phyloP scores from a whole-genome alignment of 1,140 invertebrate species.

The Drosophila tani region DNA sequence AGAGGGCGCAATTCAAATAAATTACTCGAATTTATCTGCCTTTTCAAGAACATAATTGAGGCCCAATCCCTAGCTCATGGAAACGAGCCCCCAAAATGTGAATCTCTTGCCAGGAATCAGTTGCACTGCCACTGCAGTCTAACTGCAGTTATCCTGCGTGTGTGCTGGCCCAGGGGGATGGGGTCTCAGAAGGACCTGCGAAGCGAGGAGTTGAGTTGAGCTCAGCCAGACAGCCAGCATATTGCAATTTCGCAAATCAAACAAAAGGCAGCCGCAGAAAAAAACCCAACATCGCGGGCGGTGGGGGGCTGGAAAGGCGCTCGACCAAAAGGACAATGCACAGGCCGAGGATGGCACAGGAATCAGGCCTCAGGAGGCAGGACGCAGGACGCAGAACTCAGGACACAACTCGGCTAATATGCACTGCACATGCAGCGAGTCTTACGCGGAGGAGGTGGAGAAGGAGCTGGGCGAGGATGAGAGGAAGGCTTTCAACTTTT shows the following conservation, averaged over 20 bases:
- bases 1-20: neutral
- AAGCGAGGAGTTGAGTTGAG: slow-evolving; percentile 31
- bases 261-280: slow-evolving; percentile 69
- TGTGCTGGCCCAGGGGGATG: neutral
- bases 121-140: slow-evolving; percentile 61
- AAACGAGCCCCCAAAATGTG: neutral
- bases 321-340: slow-evolving; percentile 80
- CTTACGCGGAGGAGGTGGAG: slow-evolving; percentile 34
- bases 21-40: neutral
- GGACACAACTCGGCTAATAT: slow-evolving; percentile 69
- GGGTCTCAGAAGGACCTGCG: slow-evolving; percentile 10
- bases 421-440: slow-evolving; percentile 74
- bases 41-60: slow-evolving; percentile 2
- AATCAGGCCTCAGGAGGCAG: slow-evolving; percentile 27
- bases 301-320: slow-evolving; percentile 31
- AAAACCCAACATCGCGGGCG: slow-evolving; percentile 37
- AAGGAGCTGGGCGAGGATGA: slow-evolving; percentile 5
- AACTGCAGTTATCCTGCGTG: slow-evolving; percentile 65
- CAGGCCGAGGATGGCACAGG: slow-evolving; percentile 68
- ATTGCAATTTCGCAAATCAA: slow-evolving; percentile 82
- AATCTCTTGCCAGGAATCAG: slow-evolving; percentile 16
- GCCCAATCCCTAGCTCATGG: neutral
- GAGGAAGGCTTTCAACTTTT: slow-evolving; percentile 58
- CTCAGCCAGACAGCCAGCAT: slow-evolving; percentile 64
- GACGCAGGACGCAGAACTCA: slow-evolving; percentile 20